Evolutionary conservation across 2,888 invertebrate genomes (phyloP).

Genomic region (Eristalis tenax): DNA sequence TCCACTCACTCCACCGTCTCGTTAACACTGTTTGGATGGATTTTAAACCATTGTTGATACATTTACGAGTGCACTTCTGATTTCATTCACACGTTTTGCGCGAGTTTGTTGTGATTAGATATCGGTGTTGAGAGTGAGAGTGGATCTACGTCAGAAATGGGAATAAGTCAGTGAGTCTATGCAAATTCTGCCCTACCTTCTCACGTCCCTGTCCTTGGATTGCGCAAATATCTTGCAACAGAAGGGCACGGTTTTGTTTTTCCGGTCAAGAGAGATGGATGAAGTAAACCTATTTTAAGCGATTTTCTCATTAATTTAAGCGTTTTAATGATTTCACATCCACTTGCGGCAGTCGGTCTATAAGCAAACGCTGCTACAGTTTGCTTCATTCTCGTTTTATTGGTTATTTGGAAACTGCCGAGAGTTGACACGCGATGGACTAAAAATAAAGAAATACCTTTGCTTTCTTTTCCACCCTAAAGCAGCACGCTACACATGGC

Average conservation of each 20-base stretch:
- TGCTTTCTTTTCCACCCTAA: not conserved
- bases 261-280: not conserved
- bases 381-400: not conserved
- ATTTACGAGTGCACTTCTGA: no score
- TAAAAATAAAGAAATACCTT: not conserved
- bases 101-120: no score
- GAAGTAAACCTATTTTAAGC: not conserved
- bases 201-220: no score
- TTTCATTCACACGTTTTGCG: no score
- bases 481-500: slow-evolving; percentile 13
- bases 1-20: not conserved
- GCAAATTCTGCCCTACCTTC: not conserved
- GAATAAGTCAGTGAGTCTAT: no score
- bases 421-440: slow-evolving; percentile 30
- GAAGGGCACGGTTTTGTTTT: not conserved
- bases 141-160: no score
- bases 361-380: not conserved
- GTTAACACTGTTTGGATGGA: not conserved
- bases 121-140: no score
- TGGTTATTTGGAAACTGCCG: not conserved
- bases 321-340: not conserved
- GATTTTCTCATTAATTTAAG: not conserved
- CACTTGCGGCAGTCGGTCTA: not conserved
- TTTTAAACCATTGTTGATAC: not conserved
- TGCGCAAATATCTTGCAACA: not conserved